phyloP scores from a whole-genome alignment of 2,113 vertebrate genomes.

The Saguinus midas region DNA sequence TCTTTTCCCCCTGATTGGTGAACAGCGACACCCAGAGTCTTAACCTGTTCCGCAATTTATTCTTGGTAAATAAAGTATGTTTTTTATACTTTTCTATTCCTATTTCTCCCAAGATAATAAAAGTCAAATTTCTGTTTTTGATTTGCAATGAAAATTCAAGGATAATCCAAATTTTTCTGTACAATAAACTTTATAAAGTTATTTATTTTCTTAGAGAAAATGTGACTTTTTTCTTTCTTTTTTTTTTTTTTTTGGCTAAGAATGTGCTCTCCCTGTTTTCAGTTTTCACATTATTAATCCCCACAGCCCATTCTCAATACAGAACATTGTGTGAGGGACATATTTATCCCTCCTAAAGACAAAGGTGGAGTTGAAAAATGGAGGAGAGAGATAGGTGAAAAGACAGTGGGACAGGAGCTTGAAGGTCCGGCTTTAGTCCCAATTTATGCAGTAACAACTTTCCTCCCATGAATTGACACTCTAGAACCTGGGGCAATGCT shows the following conservation, averaged over 20 bases:
- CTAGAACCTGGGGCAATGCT: background rate
- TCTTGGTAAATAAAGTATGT: background rate
- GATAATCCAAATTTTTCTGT: background rate
- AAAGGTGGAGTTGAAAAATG: background rate
- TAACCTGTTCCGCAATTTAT: slow-evolving; percentile 65
- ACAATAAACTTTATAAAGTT: background rate
- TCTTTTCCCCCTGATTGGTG: slow-evolving; percentile 59
- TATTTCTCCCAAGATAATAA: background rate
- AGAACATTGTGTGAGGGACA: background rate
- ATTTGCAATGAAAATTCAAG: slow-evolving; percentile 14
- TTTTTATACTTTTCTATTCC: background rate
- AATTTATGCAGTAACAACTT: background rate
- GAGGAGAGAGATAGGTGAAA: background rate
- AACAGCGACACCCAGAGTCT: slow-evolving; percentile 80
- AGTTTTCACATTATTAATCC: background rate
- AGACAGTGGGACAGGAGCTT: background rate
- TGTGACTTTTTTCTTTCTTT: background rate
- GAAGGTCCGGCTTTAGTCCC: background rate
- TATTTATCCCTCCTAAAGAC: background rate
- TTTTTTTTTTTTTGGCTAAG: background rate
- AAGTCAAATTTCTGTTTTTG: slow-evolving; percentile 8
- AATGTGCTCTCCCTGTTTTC: background rate
- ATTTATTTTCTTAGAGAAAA: background rate
- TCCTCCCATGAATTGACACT: background rate
- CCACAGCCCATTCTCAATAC: background rate